Evolutionary conservation across 2,888 invertebrate species (phyloP).

Genomic region (Cerceris rybyensis): DNA sequence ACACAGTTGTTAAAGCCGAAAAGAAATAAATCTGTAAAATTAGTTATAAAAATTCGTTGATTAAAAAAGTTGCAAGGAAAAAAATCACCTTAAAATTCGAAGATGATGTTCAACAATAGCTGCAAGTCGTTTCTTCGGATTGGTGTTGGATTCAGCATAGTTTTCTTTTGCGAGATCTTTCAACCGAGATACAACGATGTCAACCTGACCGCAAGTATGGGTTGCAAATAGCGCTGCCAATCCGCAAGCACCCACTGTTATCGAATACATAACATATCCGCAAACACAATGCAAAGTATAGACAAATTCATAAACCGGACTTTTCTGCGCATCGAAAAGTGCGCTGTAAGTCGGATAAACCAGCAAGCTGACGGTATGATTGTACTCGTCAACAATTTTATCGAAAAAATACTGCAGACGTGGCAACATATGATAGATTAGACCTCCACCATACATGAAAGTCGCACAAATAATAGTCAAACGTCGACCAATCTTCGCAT

Average conservation of each 20-base stretch:
- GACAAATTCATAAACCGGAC: conserved; percentile 69
- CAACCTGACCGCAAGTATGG: conserved; percentile 63
- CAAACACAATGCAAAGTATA: conserved; percentile 63
- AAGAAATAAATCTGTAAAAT: no score
- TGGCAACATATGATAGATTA: conserved; percentile 45
- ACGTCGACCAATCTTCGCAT: conserved; percentile 63
- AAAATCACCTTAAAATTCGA: conserved; percentile 43
- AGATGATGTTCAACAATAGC: conserved; percentile 58
- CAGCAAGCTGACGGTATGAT: conserved; percentile 60
- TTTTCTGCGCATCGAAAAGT: conserved; percentile 61
- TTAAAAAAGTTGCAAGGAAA: no score
- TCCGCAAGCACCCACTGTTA: conserved; percentile 59
- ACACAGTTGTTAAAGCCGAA: no score
- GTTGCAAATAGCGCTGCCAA: conserved; percentile 58
- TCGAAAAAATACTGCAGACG: conserved; percentile 35
- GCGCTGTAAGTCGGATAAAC: conserved; percentile 60
- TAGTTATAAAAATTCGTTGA: no score
- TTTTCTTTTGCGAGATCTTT: conserved; percentile 2
- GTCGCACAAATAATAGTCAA: conserved; percentile 51
- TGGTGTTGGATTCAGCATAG: not conserved
- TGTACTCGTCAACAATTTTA: conserved; percentile 24
- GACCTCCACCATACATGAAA: conserved; percentile 55
- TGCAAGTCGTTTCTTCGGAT: conserved; percentile 30
- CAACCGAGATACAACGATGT: conserved; percentile 43
- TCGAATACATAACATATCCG: conserved; percentile 64